These are phyloP conservation scores for Nephila pilipes DNA, from an alignment of 1,140 invertebrate species.

Conservation along the genomic window DNA sequence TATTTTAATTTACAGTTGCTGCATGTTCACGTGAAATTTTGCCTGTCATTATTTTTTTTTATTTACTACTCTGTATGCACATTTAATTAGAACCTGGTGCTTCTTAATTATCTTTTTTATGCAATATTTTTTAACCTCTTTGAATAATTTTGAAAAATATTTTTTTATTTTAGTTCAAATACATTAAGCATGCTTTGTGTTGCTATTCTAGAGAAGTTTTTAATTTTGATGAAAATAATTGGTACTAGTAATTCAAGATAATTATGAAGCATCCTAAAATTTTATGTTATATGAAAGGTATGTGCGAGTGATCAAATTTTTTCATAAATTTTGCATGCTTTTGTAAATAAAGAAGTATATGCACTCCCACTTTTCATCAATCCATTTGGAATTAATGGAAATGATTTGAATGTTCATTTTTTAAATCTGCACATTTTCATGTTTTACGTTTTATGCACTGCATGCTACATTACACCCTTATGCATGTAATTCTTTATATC, in stretches of 20 bases:
- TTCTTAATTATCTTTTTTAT: not conserved
- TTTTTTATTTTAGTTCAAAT: not conserved
- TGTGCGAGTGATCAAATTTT: conserved; percentile 60
- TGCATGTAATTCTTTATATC: not conserved
- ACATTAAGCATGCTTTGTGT: not conserved
- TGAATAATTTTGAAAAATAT: not conserved
- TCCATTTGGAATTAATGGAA: not conserved
- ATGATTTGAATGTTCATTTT: not conserved
- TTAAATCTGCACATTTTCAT: not conserved
- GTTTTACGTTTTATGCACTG: not conserved
- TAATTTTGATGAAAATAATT: not conserved
- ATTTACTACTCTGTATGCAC: too few relatives aligned
- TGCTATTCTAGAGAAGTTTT: not conserved
- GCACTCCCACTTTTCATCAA: not conserved
- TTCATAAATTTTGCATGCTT: not conserved
- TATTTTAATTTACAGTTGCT: too few relatives aligned
- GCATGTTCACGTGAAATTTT: too few relatives aligned
- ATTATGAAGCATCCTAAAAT: not conserved
- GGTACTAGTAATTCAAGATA: not conserved
- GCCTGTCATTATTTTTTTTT: too few relatives aligned
- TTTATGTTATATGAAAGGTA: conserved; percentile 28
- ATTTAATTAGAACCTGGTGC: not conserved
- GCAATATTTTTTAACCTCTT: too few relatives aligned
- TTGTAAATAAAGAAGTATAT: not conserved
- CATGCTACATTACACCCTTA: not conserved